Evolutionary conservation across 2,797 vertebrate species (phyloP).

Genomic region (Emys orbicularis): DNA sequence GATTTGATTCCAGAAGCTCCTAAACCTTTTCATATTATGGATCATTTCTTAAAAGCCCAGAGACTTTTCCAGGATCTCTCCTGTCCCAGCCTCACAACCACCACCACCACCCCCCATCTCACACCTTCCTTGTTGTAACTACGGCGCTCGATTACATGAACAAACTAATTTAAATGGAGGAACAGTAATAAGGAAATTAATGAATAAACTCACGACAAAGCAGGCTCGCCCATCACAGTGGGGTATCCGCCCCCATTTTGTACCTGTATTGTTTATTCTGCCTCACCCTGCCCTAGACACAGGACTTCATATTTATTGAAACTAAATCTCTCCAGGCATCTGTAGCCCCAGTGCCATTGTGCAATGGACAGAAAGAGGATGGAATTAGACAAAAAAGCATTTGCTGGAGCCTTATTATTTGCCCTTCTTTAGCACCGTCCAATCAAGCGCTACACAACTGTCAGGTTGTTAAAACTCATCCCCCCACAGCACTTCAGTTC

Average conservation of each 20-base stretch:
- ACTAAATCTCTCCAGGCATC: background rate
- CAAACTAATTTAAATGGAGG: background rate
- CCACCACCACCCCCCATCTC: background rate
- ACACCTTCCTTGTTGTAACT: background rate
- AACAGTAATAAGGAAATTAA: background rate
- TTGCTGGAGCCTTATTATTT: background rate
- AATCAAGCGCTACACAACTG: background rate
- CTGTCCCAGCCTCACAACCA: background rate
- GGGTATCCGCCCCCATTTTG: background rate
- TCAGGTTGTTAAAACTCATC: background rate
- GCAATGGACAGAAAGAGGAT: too few species aligned
- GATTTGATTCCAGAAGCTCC: background rate
- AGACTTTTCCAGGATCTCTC: fast-evolving
- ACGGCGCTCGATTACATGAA: background rate
- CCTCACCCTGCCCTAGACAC: too few species aligned
- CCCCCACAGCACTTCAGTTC: too few species aligned
- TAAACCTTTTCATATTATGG: fast-evolving
- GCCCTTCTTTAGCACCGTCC: background rate
- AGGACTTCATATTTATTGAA: background rate
- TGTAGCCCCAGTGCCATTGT: background rate
- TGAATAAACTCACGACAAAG: background rate
- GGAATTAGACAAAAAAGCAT: background rate
- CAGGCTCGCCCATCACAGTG: background rate
- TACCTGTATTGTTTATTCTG: fast-evolving
- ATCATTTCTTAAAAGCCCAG: fast-evolving